Evolutionary conservation across 2,113 vertebrate genomes (phyloP).

Genomic region (Platysternon megacephalum): DNA sequence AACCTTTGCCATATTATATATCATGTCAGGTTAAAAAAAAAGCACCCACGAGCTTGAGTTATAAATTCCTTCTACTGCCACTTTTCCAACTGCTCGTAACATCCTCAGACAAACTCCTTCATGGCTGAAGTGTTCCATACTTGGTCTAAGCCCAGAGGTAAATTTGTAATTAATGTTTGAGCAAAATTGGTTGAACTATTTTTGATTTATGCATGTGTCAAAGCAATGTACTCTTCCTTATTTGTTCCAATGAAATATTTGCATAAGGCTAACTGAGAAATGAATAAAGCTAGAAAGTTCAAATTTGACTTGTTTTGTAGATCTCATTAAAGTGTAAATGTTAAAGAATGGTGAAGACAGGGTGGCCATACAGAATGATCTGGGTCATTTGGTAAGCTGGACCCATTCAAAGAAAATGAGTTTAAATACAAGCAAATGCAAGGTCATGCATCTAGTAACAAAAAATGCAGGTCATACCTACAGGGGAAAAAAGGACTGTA

Average conservation of each 20-base stretch:
- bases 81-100: too few species aligned
- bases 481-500: background rate
- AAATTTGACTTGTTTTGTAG: background rate
- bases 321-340: background rate
- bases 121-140: too few species aligned
- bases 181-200: slow-evolving; percentile 24
- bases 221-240: accelerated
- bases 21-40: too few species aligned
- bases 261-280: background rate
- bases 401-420: background rate
- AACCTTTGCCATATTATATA: too few species aligned
- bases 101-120: too few species aligned
- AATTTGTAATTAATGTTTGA: background rate
- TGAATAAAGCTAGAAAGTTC: background rate
- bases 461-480: background rate
- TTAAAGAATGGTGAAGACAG: background rate
- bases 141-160: background rate
- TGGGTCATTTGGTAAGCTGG: background rate
- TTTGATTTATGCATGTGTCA: background rate
- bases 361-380: background rate
- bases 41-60: too few species aligned
- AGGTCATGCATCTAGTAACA: background rate
- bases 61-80: too few species aligned
- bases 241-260: background rate
- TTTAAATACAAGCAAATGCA: background rate